phyloP scores from a whole-genome alignment of 2,888 invertebrate species.

The Phytoseiulus persimilis region DNA sequence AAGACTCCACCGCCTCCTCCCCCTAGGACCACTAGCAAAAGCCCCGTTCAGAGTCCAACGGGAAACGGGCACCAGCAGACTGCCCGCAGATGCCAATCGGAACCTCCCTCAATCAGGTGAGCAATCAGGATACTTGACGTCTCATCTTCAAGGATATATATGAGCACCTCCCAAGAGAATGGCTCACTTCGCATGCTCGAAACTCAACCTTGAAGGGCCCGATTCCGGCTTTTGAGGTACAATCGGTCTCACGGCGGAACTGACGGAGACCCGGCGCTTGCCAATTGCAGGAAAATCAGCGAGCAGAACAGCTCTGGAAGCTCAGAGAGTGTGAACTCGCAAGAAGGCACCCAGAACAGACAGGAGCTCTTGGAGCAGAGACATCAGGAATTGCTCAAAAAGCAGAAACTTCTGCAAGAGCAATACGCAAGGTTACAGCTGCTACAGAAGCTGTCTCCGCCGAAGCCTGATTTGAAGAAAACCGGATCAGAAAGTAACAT shows the following conservation, averaged over 20 bases:
- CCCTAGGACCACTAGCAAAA: conserved; percentile 38
- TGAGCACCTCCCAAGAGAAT: no score
- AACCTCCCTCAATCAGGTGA: conserved; percentile 39
- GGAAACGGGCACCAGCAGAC: conserved; percentile 28
- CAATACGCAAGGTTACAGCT: conserved; percentile 65
- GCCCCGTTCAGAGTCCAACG: conserved; percentile 38
- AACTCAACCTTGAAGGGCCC: no score
- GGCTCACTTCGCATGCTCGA: no score
- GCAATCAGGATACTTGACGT: neutral
- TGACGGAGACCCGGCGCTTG: neutral
- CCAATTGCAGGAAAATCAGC: conserved; percentile 37
- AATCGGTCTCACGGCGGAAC: no score
- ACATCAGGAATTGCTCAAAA: conserved; percentile 76
- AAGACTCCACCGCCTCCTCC: conserved; percentile 38
- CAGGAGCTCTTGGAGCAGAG: conserved; percentile 63
- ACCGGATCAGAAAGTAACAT: conserved; percentile 80
- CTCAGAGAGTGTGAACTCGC: conserved; percentile 66
- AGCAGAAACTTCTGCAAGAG: conserved; percentile 78
- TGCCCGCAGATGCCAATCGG: conserved; percentile 39
- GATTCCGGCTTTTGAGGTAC: no score
- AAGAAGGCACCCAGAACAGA: conserved; percentile 56
- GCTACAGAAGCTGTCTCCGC: conserved; percentile 54
- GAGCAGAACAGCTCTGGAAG: conserved; percentile 58
- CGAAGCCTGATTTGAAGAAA: conserved; percentile 60
- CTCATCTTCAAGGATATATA: no score